Conservation (phyloP, 23 tunicate species). For the Halocynthia aurantium region DNA sequence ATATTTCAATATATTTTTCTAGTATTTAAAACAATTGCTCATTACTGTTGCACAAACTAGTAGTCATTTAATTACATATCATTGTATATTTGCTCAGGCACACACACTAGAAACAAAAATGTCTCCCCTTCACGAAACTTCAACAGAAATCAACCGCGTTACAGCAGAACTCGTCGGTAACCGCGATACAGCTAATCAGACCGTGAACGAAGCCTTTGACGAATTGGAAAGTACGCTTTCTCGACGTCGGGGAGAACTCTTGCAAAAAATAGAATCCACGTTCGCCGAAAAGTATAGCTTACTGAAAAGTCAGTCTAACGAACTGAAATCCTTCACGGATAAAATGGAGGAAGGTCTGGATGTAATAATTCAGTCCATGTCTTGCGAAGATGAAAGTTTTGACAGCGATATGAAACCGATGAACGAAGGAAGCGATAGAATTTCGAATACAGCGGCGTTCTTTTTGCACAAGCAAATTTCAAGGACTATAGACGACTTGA, state of each 20-base stretch:
- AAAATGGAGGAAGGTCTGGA: constrained; percentile 30
- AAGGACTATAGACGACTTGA: constrained; percentile 5
- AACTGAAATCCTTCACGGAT: neutral
- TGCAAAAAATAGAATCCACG: constrained; percentile 13
- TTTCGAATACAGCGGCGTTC: neutral
- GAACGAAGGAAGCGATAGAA: neutral
- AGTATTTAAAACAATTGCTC: too few relatives aligned
- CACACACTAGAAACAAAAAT: constrained; percentile 5
- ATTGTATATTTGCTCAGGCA: constrained; percentile 6
- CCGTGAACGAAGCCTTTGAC: constrained; percentile 27
- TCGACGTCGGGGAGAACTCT: constrained; percentile 13
- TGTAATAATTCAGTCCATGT: constrained; percentile 17
- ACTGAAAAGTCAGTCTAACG: constrained; percentile 8
- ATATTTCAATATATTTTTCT: too few relatives aligned
- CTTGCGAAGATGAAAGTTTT: constrained; percentile 10
- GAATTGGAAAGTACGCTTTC: constrained; percentile 9
- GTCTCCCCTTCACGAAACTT: constrained; percentile 3
- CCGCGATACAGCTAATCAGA: constrained; percentile 6
- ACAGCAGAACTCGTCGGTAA: constrained; percentile 16
- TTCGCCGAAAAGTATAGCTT: neutral
- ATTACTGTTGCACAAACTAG: too few relatives aligned
- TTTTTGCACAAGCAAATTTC: constrained; percentile 20
- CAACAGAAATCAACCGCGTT: constrained; percentile 1
- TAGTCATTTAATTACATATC: too few relatives aligned
- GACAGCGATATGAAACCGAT: neutral